These are phyloP conservation scores for Chrysaora quinquecirrha DNA, from an alignment of 30 jellyfish, hydroid and myxozoan genomes.

Conservation along the genomic window DNA sequence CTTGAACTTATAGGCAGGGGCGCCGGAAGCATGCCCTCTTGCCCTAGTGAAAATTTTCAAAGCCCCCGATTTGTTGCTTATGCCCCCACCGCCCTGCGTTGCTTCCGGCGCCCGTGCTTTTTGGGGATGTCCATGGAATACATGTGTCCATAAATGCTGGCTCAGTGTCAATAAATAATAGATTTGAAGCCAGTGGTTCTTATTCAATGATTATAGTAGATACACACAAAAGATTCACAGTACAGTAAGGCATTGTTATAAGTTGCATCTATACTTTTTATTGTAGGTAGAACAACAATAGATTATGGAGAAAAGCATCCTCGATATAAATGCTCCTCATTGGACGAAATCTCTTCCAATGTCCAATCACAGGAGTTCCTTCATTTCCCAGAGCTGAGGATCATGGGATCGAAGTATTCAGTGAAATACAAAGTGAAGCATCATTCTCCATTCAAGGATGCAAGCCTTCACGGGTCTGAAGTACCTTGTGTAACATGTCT, in stretches of 20 bases:
- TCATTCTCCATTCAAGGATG: conserved; percentile 61
- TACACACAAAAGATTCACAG: no score
- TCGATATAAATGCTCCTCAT: conserved; percentile 38
- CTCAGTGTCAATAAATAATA: no score
- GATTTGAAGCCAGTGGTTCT: no score
- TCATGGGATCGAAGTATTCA: conserved; percentile 43
- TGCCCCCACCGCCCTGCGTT: no score
- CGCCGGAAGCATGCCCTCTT: no score
- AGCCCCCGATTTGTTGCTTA: no score
- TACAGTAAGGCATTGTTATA: neutral
- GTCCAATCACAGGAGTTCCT: conserved; percentile 42
- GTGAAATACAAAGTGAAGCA: conserved; percentile 64
- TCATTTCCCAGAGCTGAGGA: conserved; percentile 40
- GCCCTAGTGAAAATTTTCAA: no score
- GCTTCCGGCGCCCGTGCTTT: no score
- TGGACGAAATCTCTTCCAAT: conserved; percentile 48
- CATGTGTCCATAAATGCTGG: no score
- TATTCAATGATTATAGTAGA: no score
- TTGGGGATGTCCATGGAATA: no score
- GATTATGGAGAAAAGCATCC: conserved; percentile 50
- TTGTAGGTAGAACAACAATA: conserved; percentile 59
- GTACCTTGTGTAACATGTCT: conserved; percentile 73
- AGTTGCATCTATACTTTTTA: neutral
- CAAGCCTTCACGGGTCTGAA: conserved; percentile 57
- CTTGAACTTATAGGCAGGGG: no score